Percentiles rank a stretch among this genome's conserved stretches.
phyloP scores from a whole-genome alignment of 2,888 invertebrate genomes.

The Drosophila monieri region DNA sequence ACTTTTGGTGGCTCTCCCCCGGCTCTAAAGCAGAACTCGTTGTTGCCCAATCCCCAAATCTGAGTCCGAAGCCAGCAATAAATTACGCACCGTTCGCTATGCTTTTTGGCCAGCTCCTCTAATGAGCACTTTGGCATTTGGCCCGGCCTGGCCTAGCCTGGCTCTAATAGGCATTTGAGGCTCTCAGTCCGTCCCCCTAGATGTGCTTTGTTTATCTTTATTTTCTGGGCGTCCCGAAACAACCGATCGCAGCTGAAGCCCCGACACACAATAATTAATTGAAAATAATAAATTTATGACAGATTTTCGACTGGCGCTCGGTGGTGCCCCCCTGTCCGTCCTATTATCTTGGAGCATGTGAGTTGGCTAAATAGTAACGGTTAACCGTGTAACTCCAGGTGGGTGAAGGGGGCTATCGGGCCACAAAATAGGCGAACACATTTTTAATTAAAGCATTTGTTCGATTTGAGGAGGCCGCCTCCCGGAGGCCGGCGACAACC shows the following conservation, averaged over 20 bases:
- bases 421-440: slow-evolving; percentile 70
- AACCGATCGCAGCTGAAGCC: slow-evolving; percentile 48
- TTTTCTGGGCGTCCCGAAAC: slow-evolving; percentile 60
- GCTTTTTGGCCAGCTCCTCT: slow-evolving; percentile 34
- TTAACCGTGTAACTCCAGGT: slow-evolving; percentile 47
- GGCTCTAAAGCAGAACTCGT: slow-evolving; percentile 20
- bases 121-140: slow-evolving; percentile 78
- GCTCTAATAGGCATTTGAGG: slow-evolving; percentile 55
- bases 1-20: slow-evolving; percentile 50
- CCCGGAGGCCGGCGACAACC: slow-evolving; percentile 15
- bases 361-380: slow-evolving; percentile 66
- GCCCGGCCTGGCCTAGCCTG: slow-evolving; percentile 45
- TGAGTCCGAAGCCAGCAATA: slow-evolving; percentile 58
- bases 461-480: slow-evolving; percentile 36
- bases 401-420: slow-evolving; percentile 18
- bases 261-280: slow-evolving; percentile 66
- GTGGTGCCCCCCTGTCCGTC: slow-evolving; percentile 14
- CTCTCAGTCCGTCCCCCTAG: slow-evolving; percentile 29
- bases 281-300: slow-evolving; percentile 79
- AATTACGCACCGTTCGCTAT: slow-evolving; percentile 68
- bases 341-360: slow-evolving; percentile 28
- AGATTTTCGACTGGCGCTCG: slow-evolving; percentile 65
- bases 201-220: slow-evolving; percentile 65
- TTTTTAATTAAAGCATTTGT: slow-evolving; percentile 77
- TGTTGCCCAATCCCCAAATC: slow-evolving; percentile 29